Evolutionary conservation across 2,888 invertebrate genomes (phyloP).

Genomic region (Glyphotaelius pellucidus): DNA sequence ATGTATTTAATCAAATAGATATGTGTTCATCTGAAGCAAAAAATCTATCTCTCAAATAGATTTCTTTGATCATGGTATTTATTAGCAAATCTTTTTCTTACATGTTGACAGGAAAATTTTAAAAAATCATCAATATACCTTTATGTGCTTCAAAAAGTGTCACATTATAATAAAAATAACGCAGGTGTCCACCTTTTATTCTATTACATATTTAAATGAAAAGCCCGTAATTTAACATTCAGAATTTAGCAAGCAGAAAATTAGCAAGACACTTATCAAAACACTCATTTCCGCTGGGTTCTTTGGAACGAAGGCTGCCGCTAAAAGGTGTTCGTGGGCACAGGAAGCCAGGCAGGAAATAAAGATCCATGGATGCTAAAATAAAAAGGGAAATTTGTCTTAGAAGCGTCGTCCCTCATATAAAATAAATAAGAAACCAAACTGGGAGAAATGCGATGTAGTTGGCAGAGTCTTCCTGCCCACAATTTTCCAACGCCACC

Average conservation of each 20-base stretch:
- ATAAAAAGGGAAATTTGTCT: slow-evolving; percentile 64
- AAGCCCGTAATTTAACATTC: not conserved
- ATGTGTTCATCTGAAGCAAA: no score
- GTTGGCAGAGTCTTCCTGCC: slow-evolving; percentile 57
- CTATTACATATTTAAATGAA: not conserved
- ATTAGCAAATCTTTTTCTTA: no score
- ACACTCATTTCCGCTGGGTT: not conserved
- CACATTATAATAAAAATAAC: no score
- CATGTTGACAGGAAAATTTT: no score
- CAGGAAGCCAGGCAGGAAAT: slow-evolving; percentile 56
- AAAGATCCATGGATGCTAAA: slow-evolving; percentile 59
- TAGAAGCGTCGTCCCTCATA: slow-evolving; percentile 59
- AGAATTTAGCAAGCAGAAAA: not conserved
- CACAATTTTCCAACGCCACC: slow-evolving; percentile 15
- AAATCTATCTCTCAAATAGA: no score
- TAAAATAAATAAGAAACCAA: slow-evolving; percentile 65
- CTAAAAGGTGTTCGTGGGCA: slow-evolving; percentile 31
- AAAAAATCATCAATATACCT: no score
- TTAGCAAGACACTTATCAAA: not conserved
- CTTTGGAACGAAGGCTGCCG: not conserved
- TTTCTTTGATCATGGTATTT: no score
- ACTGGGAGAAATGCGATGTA: slow-evolving; percentile 50
- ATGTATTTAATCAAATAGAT: no score
- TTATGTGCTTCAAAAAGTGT: no score
- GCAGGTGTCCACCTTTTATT: not conserved